Conservation (phyloP, 2,113 vertebrate genomes). For the Halichoeres trimaculatus region DNA sequence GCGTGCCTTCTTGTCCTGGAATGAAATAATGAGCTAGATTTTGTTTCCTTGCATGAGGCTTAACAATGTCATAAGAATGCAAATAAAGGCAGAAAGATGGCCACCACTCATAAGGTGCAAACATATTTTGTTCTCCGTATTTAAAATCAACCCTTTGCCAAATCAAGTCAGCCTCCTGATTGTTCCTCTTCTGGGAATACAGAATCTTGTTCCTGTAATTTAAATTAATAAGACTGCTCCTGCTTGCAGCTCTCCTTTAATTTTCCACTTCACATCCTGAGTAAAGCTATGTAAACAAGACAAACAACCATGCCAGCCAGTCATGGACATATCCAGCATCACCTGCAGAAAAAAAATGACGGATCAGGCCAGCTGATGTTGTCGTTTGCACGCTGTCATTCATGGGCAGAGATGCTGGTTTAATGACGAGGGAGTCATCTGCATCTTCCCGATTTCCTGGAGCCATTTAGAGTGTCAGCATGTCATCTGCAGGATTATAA, state of each 20-base stretch:
- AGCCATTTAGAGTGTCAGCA: slow-evolving; percentile 28
- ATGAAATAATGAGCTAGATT: neutral
- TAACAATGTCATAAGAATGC: neutral
- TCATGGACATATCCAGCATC: slow-evolving; percentile 43
- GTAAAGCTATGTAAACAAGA: slow-evolving; percentile 57
- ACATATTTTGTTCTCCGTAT: neutral
- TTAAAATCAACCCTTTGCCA: slow-evolving; percentile 18
- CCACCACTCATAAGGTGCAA: neutral
- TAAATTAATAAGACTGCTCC: slow-evolving; percentile 52
- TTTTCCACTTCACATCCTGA: slow-evolving; percentile 53
- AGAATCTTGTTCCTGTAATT: slow-evolving; percentile 29
- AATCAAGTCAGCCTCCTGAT: slow-evolving; percentile 31
- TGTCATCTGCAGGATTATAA: slow-evolving; percentile 42
- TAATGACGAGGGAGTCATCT: slow-evolving; percentile 4
- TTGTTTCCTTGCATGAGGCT: neutral
- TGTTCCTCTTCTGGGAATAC: neutral
- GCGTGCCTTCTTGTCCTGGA: neutral
- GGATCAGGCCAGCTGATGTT: slow-evolving; percentile 25
- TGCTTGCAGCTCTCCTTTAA: slow-evolving; percentile 53
- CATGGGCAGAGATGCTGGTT: slow-evolving; percentile 17
- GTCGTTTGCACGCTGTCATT: slow-evolving; percentile 45
- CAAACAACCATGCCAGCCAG: slow-evolving; percentile 50
- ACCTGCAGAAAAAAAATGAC: slow-evolving; percentile 25
- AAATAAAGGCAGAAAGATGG: neutral
- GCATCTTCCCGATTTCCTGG: slow-evolving; percentile 20